A percentile compares a stretch with the other conserved stretches of the same genome.
Conservation (phyloP, 2,797 vertebrate species). For the Bucorvus abyssinicus region DNA sequence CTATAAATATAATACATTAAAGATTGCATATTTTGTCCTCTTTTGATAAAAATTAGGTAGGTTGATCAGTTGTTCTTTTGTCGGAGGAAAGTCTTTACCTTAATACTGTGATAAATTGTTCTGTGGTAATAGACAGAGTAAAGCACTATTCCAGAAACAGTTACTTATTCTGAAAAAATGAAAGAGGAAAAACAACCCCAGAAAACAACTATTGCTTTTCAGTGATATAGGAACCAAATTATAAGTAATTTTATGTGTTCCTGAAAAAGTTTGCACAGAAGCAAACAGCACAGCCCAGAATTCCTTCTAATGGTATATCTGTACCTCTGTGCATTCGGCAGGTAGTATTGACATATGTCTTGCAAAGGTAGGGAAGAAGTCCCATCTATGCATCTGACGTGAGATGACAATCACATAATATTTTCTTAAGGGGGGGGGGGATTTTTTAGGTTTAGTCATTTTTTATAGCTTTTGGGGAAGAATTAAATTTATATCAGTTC, state of each 20-base stretch:
- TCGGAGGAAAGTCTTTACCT: background rate
- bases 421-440: background rate
- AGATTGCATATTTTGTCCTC: background rate
- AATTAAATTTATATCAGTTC: background rate
- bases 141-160: background rate
- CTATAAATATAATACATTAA: background rate
- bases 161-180: background rate
- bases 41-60: background rate
- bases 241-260: background rate
- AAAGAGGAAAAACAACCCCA: fast-evolving
- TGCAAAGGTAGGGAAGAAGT: background rate
- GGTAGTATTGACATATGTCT: background rate
- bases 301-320: background rate
- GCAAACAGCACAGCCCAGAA: background rate
- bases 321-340: background rate
- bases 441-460: background rate
- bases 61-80: background rate
- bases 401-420: background rate
- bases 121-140: fast-evolving
- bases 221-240: background rate
- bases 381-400: background rate
- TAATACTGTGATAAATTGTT: background rate
- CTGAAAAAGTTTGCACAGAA: background rate
- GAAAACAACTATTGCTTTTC: background rate
- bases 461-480: background rate